These are phyloP conservation scores for Petrocephalus microphthalmus DNA, from an alignment of 2,113 vertebrate species.

Conservation along the genomic window DNA sequence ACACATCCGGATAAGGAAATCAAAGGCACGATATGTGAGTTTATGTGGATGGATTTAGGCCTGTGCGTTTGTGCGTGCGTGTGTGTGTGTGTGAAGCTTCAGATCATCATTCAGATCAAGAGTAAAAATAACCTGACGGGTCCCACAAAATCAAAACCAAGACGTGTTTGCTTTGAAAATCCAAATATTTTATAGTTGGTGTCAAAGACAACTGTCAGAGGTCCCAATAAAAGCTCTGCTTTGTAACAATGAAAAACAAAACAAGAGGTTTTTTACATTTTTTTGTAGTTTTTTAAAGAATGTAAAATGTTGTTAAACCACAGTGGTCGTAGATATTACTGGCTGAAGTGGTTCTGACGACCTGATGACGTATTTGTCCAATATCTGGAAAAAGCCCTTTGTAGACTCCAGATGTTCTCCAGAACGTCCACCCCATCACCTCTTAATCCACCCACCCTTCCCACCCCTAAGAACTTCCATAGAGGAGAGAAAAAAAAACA, in stretches of 20 bases:
- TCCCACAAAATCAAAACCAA: constrained; percentile 54
- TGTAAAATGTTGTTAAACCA: constrained; percentile 63
- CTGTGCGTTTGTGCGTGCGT: background rate
- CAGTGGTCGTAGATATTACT: constrained; percentile 69
- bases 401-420: constrained; percentile 52
- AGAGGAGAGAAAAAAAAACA: constrained; percentile 31
- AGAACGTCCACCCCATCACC: constrained; percentile 34
- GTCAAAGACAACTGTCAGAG: constrained; percentile 73
- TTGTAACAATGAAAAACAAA: constrained; percentile 62
- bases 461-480: constrained; percentile 42
- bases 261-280: constrained; percentile 57
- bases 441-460: constrained; percentile 23
- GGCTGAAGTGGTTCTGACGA: constrained; percentile 59
- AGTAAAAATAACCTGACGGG: constrained; percentile 27
- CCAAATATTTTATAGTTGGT: constrained; percentile 77
- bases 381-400: constrained; percentile 58
- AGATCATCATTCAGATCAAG: constrained; percentile 1
- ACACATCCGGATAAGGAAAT: background rate
- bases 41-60: background rate
- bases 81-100: background rate
- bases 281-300: constrained; percentile 53
- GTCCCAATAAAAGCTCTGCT: constrained; percentile 58
- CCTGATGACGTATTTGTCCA: constrained; percentile 46
- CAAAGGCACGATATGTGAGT: background rate
- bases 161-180: constrained; percentile 66